These are phyloP conservation scores for Lineus longissimus DNA, from an alignment of 1,140 invertebrate species.

Conservation along the genomic window DNA sequence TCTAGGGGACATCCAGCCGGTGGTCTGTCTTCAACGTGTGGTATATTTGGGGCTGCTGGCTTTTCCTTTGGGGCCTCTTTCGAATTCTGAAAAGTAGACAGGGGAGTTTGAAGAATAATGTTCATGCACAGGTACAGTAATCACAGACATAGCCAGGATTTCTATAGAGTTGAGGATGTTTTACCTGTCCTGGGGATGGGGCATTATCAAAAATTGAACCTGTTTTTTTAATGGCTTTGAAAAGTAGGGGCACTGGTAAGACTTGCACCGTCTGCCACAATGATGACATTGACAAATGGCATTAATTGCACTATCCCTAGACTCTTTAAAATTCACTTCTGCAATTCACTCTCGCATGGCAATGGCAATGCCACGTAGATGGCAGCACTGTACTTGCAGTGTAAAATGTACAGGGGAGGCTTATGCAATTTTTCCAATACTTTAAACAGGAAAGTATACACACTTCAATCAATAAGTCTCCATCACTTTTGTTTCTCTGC, in stretches of 20 bases:
- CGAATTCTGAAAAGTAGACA: not conserved
- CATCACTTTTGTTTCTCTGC: not conserved
- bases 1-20: constrained; percentile 52
- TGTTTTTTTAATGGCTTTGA: too few species aligned
- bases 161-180: not conserved
- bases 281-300: too few species aligned
- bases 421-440: not conserved
- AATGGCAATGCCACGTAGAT: not conserved
- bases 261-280: too few species aligned
- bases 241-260: too few species aligned
- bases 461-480: not conserved
- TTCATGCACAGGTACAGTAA: not conserved
- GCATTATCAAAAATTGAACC: too few species aligned
- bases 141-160: not conserved
- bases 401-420: not conserved
- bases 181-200: not conserved
- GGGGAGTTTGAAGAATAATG: not conserved
- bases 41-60: too few species aligned
- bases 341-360: too few species aligned
- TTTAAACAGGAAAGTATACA: not conserved
- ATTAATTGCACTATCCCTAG: too few species aligned
- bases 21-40: not conserved
- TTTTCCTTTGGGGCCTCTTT: not conserved
- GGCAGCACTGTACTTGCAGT: too few species aligned
- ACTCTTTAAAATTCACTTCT: too few species aligned